phyloP scores from a whole-genome alignment of 2,888 invertebrate genomes.

The Pandemis cinnamomeana region DNA sequence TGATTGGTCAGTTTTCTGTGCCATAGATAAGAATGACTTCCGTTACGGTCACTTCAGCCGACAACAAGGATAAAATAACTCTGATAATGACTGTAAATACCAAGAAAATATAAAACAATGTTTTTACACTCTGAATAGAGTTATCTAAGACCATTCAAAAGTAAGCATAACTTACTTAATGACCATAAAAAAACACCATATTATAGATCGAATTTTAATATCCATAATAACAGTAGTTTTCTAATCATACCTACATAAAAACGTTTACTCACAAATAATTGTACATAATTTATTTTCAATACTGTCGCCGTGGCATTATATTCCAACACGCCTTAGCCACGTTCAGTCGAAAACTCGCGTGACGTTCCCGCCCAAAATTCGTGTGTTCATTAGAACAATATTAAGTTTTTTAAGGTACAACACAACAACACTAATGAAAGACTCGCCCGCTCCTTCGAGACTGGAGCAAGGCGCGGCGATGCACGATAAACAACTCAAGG shows the following conservation, averaged over 20 bases:
- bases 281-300: neutral
- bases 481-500: constrained; percentile 28
- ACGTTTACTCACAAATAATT: neutral
- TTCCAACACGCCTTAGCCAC: constrained; percentile 19
- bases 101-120: constrained; percentile 47
- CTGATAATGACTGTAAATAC: constrained; percentile 50
- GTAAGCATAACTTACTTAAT: neutral
- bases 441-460: constrained; percentile 82
- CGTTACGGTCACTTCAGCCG: constrained; percentile 59
- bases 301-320: constrained; percentile 12
- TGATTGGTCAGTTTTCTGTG: constrained; percentile 65
- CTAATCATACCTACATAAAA: neutral
- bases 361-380: constrained; percentile 75
- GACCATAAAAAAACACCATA: neutral
- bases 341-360: constrained; percentile 64
- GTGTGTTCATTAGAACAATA: constrained; percentile 72
- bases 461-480: constrained; percentile 66
- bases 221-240: neutral
- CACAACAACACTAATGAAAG: constrained; percentile 71
- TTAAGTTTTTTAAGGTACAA: constrained; percentile 75
- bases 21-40: constrained; percentile 70
- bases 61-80: constrained; percentile 56
- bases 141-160: too few relatives aligned
- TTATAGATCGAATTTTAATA: constrained; percentile 1
- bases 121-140: constrained; percentile 5